Percentiles rank a stretch among this genome's conserved stretches.
Conservation (phyloP, 1,140 invertebrate genomes). For the Drosophila malerkotliana region DNA sequence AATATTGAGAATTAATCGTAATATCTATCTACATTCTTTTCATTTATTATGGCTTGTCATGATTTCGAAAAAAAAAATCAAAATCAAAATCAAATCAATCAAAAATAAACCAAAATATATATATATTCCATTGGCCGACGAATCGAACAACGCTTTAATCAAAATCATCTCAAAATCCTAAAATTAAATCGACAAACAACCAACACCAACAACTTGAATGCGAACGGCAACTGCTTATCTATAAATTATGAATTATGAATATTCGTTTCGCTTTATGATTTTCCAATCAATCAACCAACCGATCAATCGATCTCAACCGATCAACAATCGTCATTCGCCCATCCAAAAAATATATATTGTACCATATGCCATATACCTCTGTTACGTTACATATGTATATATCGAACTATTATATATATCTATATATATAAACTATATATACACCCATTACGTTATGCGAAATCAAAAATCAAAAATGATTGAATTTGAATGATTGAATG, state of each 20-base stretch:
- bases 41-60: constrained; percentile 65
- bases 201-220: constrained; percentile 69
- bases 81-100: constrained; percentile 22
- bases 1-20: constrained; percentile 60
- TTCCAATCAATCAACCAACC: constrained; percentile 38
- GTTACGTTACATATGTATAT: constrained; percentile 63
- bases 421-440: constrained; percentile 53
- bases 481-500: constrained; percentile 6
- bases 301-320: constrained; percentile 51
- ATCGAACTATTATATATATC: constrained; percentile 45
- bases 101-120: constrained; percentile 7
- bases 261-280: constrained; percentile 72
- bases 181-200: constrained; percentile 52
- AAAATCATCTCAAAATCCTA: constrained; percentile 33
- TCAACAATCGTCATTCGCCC: constrained; percentile 57
- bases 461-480: constrained; percentile 18
- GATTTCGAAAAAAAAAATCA: constrained; percentile 36
- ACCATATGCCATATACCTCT: constrained; percentile 46
- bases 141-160: constrained; percentile 48
- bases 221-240: constrained; percentile 77
- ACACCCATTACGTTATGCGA: constrained; percentile 60
- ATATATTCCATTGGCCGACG: constrained; percentile 57
- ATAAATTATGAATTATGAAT: constrained; percentile 66
- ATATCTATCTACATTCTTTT: constrained; percentile 69
- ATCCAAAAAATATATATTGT: constrained; percentile 37